Evolutionary conservation across 2,888 invertebrate genomes (phyloP).

Genomic region (Oscheius myriophilus): DNA sequence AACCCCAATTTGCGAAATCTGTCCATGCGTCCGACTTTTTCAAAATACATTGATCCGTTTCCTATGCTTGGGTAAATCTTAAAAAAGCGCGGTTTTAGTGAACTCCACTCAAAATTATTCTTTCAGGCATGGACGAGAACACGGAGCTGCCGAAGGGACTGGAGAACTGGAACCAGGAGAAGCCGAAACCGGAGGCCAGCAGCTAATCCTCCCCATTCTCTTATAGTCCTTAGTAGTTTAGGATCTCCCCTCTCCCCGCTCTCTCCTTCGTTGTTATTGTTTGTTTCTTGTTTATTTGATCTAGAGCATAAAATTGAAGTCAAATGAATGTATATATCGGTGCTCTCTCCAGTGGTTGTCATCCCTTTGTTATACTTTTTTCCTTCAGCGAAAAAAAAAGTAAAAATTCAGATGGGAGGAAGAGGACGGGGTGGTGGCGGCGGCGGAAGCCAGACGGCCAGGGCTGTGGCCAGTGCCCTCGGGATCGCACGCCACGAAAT

Average conservation of each 20-base stretch:
- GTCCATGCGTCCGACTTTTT: no score
- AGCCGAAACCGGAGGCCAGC: slow-evolving; percentile 29
- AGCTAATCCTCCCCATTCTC: not conserved
- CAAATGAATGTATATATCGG: not conserved
- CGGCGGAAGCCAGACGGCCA: slow-evolving; percentile 35
- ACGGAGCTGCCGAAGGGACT: slow-evolving; percentile 92
- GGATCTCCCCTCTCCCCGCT: slow-evolving; percentile 7
- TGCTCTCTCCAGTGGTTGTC: not conserved
- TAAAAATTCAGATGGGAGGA: slow-evolving; percentile 28
- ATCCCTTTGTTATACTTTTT: not conserved
- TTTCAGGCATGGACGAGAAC: slow-evolving; percentile 89
- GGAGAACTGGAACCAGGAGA: slow-evolving; percentile 85
- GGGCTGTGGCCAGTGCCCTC: slow-evolving; percentile 63
- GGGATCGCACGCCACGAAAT: slow-evolving; percentile 67
- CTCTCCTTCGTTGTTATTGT: not conserved
- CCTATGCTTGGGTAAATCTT: no score
- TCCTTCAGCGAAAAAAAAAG: not conserved
- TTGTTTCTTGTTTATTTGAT: slow-evolving; percentile 13
- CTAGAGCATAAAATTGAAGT: not conserved
- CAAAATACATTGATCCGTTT: no score
- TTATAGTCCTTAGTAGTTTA: slow-evolving; percentile 11
- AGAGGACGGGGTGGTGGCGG: slow-evolving; percentile 44
- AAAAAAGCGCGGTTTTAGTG: no score
- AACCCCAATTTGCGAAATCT: no score
- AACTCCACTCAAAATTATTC: not conserved